These are phyloP conservation scores for Nycticorax nycticorax DNA, from an alignment of 2,113 vertebrate species.

Conservation along the genomic window DNA sequence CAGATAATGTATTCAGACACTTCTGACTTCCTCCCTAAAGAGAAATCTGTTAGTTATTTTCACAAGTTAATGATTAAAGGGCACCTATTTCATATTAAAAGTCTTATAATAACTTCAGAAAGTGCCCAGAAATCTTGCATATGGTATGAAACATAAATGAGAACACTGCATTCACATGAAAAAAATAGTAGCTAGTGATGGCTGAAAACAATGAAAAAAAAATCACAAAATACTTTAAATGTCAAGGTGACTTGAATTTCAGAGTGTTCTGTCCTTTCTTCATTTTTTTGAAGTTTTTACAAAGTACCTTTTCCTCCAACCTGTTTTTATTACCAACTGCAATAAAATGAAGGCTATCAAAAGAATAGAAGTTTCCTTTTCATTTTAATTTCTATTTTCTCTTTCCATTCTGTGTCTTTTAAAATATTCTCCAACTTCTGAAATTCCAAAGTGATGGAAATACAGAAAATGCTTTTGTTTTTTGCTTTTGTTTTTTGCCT, in stretches of 20 bases:
- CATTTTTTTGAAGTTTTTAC: neutral
- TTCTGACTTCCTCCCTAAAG: neutral
- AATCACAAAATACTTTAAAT: neutral
- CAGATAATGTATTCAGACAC: neutral
- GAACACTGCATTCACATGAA: neutral
- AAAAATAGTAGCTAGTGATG: neutral
- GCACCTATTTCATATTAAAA: neutral
- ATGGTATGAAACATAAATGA: neutral
- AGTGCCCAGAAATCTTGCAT: neutral
- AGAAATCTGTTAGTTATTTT: conserved; percentile 11
- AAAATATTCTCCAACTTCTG: neutral
- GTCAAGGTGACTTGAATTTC: neutral
- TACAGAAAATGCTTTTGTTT: neutral
- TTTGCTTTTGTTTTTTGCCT: no score
- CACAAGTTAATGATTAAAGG: neutral
- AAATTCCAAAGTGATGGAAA: neutral
- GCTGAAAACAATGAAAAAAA: neutral
- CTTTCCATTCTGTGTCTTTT: neutral
- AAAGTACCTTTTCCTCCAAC: neutral
- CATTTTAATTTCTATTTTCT: neutral
- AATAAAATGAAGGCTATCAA: neutral
- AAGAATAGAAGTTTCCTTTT: neutral
- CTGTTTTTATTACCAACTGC: neutral
- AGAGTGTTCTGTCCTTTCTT: neutral
- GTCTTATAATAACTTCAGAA: neutral